Evolutionary conservation across 53 echinoderm and acorn worm genomes (phyloP), one percentile per base, ranked within the genome.

Genomic region (Astropecten irregularis): DNA sequence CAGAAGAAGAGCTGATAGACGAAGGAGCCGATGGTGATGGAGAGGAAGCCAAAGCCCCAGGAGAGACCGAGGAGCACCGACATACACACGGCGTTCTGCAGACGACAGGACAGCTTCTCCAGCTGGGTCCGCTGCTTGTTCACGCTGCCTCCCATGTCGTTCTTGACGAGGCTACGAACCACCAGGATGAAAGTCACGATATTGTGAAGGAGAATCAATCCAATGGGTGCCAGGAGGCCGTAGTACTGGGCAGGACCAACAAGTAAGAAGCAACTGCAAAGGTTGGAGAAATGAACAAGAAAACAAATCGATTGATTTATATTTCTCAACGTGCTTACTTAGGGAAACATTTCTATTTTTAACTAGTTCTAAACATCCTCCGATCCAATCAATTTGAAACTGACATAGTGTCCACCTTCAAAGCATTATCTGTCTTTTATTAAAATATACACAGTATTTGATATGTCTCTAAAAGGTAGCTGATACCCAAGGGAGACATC

Each of bases 1-100:
- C 95, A 95, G 87, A 95, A 93, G 64, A 93, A 54, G 71, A 93
- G 79, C 50, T 93, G 95, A 73, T 93, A 93, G 67, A 55, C 55
- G 57, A 93, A 93, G 21, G 71, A 52, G 8, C 86, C 71, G 18
- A 86, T 71, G 42, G 86, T 87, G 10, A 93, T 71, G 23, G 91
- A 88, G 10, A 93, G 84, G 73, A 95, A 93, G 10, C 93, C 93
- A 51, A 95, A 95, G 9, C 83, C 77, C 95, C 95, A 95, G 39
- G 93, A 89, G 20, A 95, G 62, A 1, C 95, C 95, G 33, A 95
- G 93, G 9, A 95, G 73, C 4, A 95, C 83, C 13, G 92, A 90
- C 79, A 95, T 95, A 68, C 91, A 88, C 19, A 95, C 38, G 23
- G 95, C 90, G 57, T 95, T 95, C 84, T 91, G 93, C 8, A 92